Evolutionary conservation across 1,140 invertebrate species (phyloP), one percentile per base, ranked within the genome.

Genomic region (Amphibalanus amphitrite): DNA sequence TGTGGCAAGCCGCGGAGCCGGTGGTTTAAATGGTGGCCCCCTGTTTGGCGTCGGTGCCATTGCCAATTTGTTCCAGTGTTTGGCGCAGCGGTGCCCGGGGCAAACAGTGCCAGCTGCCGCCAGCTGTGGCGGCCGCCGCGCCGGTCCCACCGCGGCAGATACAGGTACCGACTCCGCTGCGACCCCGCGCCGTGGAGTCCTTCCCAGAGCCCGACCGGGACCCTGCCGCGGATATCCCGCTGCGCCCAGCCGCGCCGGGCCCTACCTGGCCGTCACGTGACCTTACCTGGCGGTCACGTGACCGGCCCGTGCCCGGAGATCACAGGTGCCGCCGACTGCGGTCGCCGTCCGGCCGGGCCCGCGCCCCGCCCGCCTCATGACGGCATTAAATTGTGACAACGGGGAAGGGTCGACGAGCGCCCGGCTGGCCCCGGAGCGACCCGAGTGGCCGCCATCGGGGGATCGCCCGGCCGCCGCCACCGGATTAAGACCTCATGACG

Each of bases 401-500:
- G 47, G 47, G 47, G 10, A 59, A 59, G 17, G 47, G 47, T 17
- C 23, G 47, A 23, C 47, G 23, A n/a, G 23, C 47, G 47, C 23
- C 10, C 47, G 23, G 23, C 23, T 59, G 10, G 47, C 47, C 47
- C 47, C 17, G 10, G 10, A 20, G 13, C 13, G 10, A 20, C 1
- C 10, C 13, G 47, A 6, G 10, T 17, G 6, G 20, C 47, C 47
- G 47, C 23, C 23, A 59, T 59, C 47, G 47, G 23, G 47, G 47
- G 6, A 20, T 20, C 47, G 47, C 6, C 1, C 47, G 20, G 47
- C 47, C 1, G 47, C n/a, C n/a, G n/a, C n/a, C n/a, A n/a, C n/a
- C 33, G 47, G 47, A 59, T 59, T 59, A 59, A 59, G 47, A 59
- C 47, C 47, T 59, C 47, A 59, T 59, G 47, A 59, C 47, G 47